Evolutionary conservation across 23 tunicate genomes (phyloP).

Genomic region (Styela clava): DNA sequence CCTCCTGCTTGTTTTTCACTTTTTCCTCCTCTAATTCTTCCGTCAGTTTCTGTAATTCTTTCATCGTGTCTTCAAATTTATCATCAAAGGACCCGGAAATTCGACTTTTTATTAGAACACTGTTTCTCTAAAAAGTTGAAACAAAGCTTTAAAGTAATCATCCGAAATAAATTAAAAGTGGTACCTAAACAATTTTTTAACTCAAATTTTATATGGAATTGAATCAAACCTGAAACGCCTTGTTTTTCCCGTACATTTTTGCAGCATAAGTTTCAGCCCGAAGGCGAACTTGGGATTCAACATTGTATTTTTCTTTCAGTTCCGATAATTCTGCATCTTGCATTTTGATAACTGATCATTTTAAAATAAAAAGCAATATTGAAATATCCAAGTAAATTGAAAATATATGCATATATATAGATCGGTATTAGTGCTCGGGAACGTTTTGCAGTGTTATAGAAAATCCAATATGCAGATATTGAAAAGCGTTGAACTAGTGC

Average conservation of each 20-base stretch:
- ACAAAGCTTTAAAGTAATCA: too few relatives aligned
- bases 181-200: too few relatives aligned
- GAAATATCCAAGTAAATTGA: too few relatives aligned
- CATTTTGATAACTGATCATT: slow-evolving; percentile 32
- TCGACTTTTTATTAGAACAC: slow-evolving; percentile 9
- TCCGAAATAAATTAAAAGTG: too few relatives aligned
- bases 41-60: slow-evolving; percentile 40
- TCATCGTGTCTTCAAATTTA: slow-evolving; percentile 43
- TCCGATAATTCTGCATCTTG: slow-evolving; percentile 30
- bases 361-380: too few relatives aligned
- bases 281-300: slow-evolving; percentile 62
- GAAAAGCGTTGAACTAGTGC: too few relatives aligned
- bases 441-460: too few relatives aligned
- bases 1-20: slow-evolving; percentile 49
- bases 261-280: slow-evolving; percentile 71
- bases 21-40: slow-evolving; percentile 55
- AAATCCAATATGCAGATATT: too few relatives aligned
- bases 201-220: not conserved
- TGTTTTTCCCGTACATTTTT: slow-evolving; percentile 67
- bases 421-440: too few relatives aligned
- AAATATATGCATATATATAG: too few relatives aligned
- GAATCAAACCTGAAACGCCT: slow-evolving; percentile 52
- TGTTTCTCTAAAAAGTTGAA: slow-evolving; percentile 7
- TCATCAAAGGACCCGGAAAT: not conserved
- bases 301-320: slow-evolving; percentile 31